Percentiles rank a stretch among this genome's conserved stretches.
Evolutionary conservation across 2,888 invertebrate species (phyloP).

Genomic region (Furcula furcula): DNA sequence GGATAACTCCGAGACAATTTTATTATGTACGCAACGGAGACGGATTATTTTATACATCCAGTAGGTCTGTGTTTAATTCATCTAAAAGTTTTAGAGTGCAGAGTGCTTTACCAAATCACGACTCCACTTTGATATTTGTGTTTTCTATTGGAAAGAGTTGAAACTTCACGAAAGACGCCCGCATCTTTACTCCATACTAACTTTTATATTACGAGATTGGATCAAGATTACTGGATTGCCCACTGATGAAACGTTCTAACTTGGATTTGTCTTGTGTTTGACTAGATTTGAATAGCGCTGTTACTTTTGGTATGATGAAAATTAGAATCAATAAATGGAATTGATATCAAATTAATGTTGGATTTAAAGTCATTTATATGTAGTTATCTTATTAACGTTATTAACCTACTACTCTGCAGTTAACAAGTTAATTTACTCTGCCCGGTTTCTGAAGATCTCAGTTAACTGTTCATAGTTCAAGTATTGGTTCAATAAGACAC

Average conservation of each 20-base stretch:
- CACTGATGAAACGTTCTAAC: conserved; percentile 26
- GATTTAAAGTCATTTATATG: no score
- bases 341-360: no score
- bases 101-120: conserved; percentile 26
- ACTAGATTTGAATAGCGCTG: no score
- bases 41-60: neutral
- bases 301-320: no score
- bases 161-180: conserved; percentile 59
- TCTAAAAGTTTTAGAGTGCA: conserved; percentile 17
- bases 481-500: no score
- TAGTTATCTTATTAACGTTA: no score
- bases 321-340: no score
- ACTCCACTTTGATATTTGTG: conserved; percentile 49
- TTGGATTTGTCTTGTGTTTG: no score
- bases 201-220: conserved; percentile 67
- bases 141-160: conserved; percentile 56
- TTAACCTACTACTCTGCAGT: no score
- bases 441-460: no score
- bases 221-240: conserved; percentile 34
- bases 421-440: no score
- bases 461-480: no score
- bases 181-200: conserved; percentile 57
- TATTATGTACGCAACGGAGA: neutral
- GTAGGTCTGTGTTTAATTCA: conserved; percentile 1
- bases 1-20: neutral